Evolutionary conservation across 1,140 invertebrate genomes (phyloP), one percentile per base, ranked within the genome.

Genomic region (Mesaphorura yosii): DNA sequence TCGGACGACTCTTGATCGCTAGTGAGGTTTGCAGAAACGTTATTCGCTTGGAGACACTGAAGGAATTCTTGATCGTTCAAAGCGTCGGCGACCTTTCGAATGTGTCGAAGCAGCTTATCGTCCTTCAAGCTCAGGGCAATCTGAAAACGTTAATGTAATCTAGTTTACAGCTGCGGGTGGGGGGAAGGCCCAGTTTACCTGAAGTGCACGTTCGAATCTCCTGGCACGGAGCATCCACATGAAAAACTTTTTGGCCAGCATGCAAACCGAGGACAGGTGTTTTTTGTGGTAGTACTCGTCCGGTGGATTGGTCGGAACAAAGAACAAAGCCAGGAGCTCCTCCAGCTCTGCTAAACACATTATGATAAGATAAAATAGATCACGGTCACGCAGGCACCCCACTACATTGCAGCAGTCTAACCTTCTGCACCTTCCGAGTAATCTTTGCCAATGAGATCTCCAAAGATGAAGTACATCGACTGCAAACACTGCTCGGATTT

Each of bases 231-330:
- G 4, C 10, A 59, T 28, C 57, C 57, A 59, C 53, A 52, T 59
- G 23, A 59, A 59, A 48, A 55, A 59, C 25, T 42, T 44, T 45
- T 50, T 39, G 15, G 57, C 57, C 17, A 59, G 44, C 20, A 59
- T 52, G n/a, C 57, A 15, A 48, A 59, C 48, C 2, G 57, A 55
- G 29, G 55, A 55, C 2, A 26, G 34, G 48, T 59, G 57, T 19
- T 51, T 51, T 52, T 44, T 34, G 19, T 53, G 48, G 19, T 48
- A 19, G 12, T 34, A 25, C 14, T 55, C 53, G 15, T 55, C 57
- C 27, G 37, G 26, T 2, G 51, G 46, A 15, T 46, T 34, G 26
- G n/a, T 29, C 12, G 57, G 57, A 5, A 55, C 57, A 41, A 59
- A 59, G 25, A 55, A 59, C 15, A 53, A 27, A 1, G 53, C 57